Conservation (phyloP, 2,113 vertebrate species). For the Daboia siamensis region DNA sequence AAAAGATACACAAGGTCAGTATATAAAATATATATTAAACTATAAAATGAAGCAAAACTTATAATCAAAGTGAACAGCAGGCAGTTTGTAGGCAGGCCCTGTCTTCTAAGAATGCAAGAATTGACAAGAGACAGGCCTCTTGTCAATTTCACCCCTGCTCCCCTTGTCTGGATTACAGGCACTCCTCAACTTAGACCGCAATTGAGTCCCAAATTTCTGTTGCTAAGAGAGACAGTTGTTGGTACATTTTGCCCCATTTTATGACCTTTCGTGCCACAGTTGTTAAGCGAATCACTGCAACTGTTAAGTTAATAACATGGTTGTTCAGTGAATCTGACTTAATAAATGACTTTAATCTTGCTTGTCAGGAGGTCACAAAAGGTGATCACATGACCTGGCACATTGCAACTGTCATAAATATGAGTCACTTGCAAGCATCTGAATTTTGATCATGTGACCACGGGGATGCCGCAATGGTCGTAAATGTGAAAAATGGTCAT, state of each 20-base stretch:
- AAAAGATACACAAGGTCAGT: constrained; percentile 16
- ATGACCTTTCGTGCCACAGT: neutral
- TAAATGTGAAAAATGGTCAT: neutral
- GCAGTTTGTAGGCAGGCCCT: neutral
- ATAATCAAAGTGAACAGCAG: neutral
- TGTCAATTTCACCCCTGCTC: neutral
- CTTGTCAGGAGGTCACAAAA: neutral
- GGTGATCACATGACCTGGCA: neutral
- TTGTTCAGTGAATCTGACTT: neutral
- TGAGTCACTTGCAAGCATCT: too few relatives aligned
- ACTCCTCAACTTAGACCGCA: neutral
- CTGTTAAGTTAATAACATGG: neutral
- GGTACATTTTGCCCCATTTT: neutral
- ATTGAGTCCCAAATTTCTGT: neutral
- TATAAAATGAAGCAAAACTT: neutral
- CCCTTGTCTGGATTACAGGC: neutral
- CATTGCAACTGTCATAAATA: too few relatives aligned
- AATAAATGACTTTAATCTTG: neutral
- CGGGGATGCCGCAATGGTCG: neutral
- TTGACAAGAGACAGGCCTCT: neutral
- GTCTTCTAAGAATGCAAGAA: neutral
- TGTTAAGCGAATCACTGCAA: neutral
- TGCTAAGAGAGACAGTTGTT: neutral
- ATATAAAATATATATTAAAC: neutral
- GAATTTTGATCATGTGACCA: neutral